These are phyloP conservation scores for Macaria notata DNA, from an alignment of 2,888 invertebrate genomes.

Conservation along the genomic window DNA sequence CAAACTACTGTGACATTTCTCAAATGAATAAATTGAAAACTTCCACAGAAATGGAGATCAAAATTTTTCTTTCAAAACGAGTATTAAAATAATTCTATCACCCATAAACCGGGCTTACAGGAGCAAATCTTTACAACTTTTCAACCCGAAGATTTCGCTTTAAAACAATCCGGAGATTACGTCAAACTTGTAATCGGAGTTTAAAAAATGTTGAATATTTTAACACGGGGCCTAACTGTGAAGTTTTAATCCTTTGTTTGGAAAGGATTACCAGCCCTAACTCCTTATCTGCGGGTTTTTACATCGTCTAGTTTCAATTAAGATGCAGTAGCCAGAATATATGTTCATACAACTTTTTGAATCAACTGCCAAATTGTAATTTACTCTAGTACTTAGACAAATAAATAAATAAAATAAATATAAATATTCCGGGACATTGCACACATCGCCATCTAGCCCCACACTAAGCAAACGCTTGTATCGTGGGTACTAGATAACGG, in stretches of 20 bases:
- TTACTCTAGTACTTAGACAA: too few species aligned
- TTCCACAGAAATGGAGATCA: constrained; percentile 15
- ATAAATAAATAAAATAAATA: too few species aligned
- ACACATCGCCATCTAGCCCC: too few species aligned
- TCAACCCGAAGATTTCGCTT: constrained; percentile 52
- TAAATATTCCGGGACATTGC: too few species aligned
- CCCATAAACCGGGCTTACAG: constrained; percentile 37
- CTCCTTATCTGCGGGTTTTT: too few species aligned
- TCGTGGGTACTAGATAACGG: too few species aligned
- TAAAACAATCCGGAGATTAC: constrained; percentile 62
- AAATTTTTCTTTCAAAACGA: constrained; percentile 15
- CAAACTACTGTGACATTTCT: too few species aligned
- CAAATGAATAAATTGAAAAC: constrained; percentile 21
- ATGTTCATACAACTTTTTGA: too few species aligned
- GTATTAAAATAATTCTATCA: constrained; percentile 39
- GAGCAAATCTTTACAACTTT: constrained; percentile 43
- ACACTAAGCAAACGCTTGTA: too few species aligned
- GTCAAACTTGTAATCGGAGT: constrained; percentile 62
- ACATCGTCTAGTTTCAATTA: too few species aligned
- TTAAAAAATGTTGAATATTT: constrained; percentile 63
- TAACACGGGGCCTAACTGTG: constrained; percentile 38
- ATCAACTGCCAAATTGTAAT: too few species aligned
- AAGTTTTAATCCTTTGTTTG: constrained; percentile 68
- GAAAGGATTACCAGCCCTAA: constrained; percentile 50
- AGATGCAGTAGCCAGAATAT: too few species aligned